phyloP scores from a whole-genome alignment of 2,888 invertebrate genomes.

The Drosophila peninsularis region DNA sequence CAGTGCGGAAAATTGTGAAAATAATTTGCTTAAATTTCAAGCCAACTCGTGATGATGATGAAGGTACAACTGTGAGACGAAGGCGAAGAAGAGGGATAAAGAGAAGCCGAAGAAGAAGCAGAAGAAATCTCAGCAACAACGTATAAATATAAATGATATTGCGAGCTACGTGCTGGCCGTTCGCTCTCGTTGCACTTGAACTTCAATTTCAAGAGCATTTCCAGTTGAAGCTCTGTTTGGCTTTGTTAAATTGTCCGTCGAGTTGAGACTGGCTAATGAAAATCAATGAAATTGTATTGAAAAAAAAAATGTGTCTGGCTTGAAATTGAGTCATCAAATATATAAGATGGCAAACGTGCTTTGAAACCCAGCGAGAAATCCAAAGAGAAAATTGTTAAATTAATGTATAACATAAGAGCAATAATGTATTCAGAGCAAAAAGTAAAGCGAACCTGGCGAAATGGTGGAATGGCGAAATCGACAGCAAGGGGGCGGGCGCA shows the following conservation, averaged over 20 bases:
- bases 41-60: constrained; percentile 5
- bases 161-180: constrained; percentile 35
- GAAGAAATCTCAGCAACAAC: neutral
- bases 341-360: constrained; percentile 34
- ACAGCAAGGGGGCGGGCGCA: too few relatives aligned
- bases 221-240: neutral
- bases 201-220: constrained; percentile 29
- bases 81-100: neutral
- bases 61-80: neutral
- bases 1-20: constrained; percentile 41
- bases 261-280: too few relatives aligned
- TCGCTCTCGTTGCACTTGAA: constrained; percentile 61
- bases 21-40: constrained; percentile 53
- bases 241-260: too few relatives aligned
- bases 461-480: too few relatives aligned
- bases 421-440: too few relatives aligned
- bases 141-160: constrained; percentile 52
- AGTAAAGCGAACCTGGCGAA: too few relatives aligned
- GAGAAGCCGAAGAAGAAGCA: neutral
- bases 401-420: neutral
- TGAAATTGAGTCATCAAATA: constrained; percentile 50
- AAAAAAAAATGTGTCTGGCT: constrained; percentile 52
- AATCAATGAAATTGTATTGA: constrained; percentile 58
- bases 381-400: constrained; percentile 3
- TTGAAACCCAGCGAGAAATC: constrained; percentile 1